Evolutionary conservation across 1,140 invertebrate genomes (phyloP), one percentile per base, ranked within the genome.

Genomic region (Drosophila pallidifrons): DNA sequence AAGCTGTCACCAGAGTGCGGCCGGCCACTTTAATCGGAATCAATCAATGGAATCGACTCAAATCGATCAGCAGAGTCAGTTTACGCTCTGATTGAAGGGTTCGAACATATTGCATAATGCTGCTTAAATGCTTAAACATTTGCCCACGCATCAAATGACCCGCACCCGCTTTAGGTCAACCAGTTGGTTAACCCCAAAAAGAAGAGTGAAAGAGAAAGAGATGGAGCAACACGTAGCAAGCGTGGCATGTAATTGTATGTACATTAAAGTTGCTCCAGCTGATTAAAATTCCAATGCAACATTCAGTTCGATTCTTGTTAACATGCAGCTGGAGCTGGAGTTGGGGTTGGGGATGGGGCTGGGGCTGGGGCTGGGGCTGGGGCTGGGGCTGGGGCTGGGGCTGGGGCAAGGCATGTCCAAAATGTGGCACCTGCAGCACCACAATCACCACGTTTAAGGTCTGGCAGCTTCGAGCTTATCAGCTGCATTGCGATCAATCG

Each of bases 191-290:
- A 75, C 72, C 73, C 47, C 49, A 51, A 49, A 52, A 46, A 41
- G 0, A 32, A 32, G 7, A 32, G 5, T 25, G 20, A 25, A 32
- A 32, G 32, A 32, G 32, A 32, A 8, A 32, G 32, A 32, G 32
- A 5, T 5, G 45, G 25, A 46, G 16, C 10, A 28, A 28, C 46
- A 52, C 68, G 65, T 7, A 47, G 82, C 83, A 65, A 87, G 80
- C 85, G 85, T 89, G 85, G 78, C 85, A 79, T 89, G 85, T 89
- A 89, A 89, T 89, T 89, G 86, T 79, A 54, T n/a, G 13, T 8
- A 35, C 51, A 89, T 85, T 79, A 74, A 90, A 45, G 57, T 68
- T 63, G 74, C 76, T 47, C 32, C 66, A 70, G 68, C 81, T 89
- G 85, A 89, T 89, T 89, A 89, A 89, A 89, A 89, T 89, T 89